Base-by-base conservation (phyloP, 2,113 vertebrate species). In the Neogobius melanostomus region DNA sequence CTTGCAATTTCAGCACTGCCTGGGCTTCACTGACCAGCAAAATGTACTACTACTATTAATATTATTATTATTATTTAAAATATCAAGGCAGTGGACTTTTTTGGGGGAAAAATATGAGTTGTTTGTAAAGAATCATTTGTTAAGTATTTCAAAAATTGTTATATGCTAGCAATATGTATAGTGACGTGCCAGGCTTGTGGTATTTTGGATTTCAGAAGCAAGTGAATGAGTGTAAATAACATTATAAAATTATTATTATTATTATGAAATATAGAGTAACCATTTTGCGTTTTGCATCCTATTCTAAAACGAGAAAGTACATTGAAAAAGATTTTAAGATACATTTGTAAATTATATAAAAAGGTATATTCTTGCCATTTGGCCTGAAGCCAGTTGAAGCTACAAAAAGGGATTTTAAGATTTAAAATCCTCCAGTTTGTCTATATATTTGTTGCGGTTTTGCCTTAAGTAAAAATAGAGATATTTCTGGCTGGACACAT, bases 401-500 rank as follows among this genome's bases (percentile, higher is more conserved):
- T 92, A 91, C 83, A 59, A 59, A 90, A 94, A 90, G 53, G 17
- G 93, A 90, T 96, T 94, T 90, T 89, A 91, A 36, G 28, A 88
- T 89, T 91, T 89, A 89, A 91, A 85, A 86, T 57, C 66, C 87
- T 79, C 5, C 10, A 82, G 87, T 94, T 94, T 91, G 85, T 95
- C 92, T 91, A 90, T 94, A 91, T 95, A 56, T 83, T 91, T 90
- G 94, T 96, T 93, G 94, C 93, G 65, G 91, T 95, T 94, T 95
- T 95, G 95, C 96, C 96, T 98, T 97, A 96, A 94, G 92, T 95
- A 92, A 96, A 94, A 94, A 95, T 95, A 94, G 93, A 95, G 93
- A 95, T 95, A 95, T 97, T 95, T 96, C 95, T 96, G 95, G 95
- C 95, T 96, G 94, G 94, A 95, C 91, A 95, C 94, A 93, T 98